Conservation (phyloP, 2,888 invertebrate genomes). For the Parnassius orleans region DNA sequence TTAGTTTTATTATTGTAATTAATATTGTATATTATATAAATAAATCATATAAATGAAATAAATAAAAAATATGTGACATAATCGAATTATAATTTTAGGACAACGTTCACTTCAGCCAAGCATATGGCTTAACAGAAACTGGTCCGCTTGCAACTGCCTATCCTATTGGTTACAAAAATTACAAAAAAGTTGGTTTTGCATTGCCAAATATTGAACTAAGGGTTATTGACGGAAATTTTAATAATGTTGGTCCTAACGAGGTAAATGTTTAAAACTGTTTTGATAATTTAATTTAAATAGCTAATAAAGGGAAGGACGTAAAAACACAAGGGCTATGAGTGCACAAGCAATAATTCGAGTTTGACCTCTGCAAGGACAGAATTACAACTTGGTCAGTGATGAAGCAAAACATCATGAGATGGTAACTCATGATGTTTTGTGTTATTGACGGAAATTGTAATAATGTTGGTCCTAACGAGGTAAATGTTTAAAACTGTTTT, state of each 20-base stretch:
- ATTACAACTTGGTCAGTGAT: no score
- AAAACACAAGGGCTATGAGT: no score
- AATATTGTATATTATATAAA: no score
- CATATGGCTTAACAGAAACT: conserved; percentile 87
- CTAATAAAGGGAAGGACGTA: no score
- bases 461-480: conserved; percentile 77
- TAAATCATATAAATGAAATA: no score
- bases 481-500: conserved; percentile 32
- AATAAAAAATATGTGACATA: no score
- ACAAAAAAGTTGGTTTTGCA: conserved; percentile 75
- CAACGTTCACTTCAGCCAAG: conserved; percentile 62
- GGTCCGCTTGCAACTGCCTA: conserved; percentile 77
- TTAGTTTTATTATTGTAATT: no score
- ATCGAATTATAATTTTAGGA: conserved; percentile 39
- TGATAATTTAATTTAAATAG: no score
- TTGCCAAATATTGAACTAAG: conserved; percentile 82
- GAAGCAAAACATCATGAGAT: no score
- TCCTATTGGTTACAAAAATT: conserved; percentile 41
- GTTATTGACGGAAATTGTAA: conserved; percentile 71
- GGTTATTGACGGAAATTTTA: conserved; percentile 72
- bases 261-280: conserved; percentile 36
- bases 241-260: conserved; percentile 76
- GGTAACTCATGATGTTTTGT: no score
- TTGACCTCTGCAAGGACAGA: no score
- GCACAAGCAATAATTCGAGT: no score